A percentile compares a stretch with the other conserved stretches of the same genome.
These are phyloP conservation scores for Mandrillus leucophaeus DNA, from an alignment of 2,113 vertebrate species.

Conservation along the genomic window DNA sequence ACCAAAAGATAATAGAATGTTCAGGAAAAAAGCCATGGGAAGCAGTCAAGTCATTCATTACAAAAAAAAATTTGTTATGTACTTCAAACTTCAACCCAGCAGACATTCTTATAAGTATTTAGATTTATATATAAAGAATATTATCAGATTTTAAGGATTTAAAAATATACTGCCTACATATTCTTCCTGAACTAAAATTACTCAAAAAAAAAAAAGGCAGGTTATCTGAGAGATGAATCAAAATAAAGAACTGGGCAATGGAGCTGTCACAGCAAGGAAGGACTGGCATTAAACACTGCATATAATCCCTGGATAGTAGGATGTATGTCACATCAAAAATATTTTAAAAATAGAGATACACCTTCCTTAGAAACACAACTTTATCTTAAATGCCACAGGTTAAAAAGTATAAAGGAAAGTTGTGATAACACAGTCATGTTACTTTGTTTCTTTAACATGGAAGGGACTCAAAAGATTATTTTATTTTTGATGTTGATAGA, in stretches of 20 bases:
- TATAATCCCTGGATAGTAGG: neutral
- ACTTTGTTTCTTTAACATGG: neutral
- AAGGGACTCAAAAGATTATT: neutral
- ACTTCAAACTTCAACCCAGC: neutral
- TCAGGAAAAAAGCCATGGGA: neutral
- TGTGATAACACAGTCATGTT: neutral
- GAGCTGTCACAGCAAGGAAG: neutral
- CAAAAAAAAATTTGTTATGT: neutral
- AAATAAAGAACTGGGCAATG: neutral
- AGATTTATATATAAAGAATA: slow-evolving; percentile 40
- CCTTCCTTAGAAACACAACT: neutral
- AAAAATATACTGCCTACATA: neutral
- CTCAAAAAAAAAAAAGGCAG: neutral
- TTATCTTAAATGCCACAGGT: neutral
- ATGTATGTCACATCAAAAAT: neutral
- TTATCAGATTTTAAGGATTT: slow-evolving; percentile 41
- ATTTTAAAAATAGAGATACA: neutral
- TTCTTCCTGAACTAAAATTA: slow-evolving; percentile 43
- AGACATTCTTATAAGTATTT: neutral
- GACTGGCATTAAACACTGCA: neutral
- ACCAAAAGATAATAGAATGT: neutral
- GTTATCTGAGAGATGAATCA: neutral
- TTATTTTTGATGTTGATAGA: slow-evolving; percentile 37
- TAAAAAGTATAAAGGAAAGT: neutral
- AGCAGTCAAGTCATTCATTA: neutral